These are phyloP conservation scores for Chaunax sp. DNA, from an alignment of 2,797 vertebrate species.

Conservation along the genomic window DNA sequence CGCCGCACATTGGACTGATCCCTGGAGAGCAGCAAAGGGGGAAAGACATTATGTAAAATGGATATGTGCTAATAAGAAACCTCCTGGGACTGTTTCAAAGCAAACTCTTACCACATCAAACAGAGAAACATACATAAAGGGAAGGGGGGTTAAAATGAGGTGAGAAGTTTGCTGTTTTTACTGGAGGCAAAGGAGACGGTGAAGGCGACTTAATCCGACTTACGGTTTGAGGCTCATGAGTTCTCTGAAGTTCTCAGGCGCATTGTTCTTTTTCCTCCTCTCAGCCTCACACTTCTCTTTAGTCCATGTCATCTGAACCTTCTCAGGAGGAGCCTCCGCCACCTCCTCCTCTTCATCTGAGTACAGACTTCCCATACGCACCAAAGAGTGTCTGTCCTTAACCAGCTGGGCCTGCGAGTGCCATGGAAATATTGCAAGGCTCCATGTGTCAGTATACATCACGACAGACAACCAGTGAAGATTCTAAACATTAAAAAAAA, in stretches of 20 bases:
- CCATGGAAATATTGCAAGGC: not conserved
- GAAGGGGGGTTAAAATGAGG: not conserved
- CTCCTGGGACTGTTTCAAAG: not conserved
- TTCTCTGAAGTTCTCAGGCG: conserved; percentile 93
- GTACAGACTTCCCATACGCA: conserved; percentile 94
- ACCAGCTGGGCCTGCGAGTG: conserved; percentile 91
- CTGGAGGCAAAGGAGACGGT: too few species aligned
- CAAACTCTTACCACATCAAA: not conserved
- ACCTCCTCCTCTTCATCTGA: conserved; percentile 97
- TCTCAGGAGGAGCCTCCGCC: conserved; percentile 86
- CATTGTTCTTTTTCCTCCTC: conserved; percentile 85
- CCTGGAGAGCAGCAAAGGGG: conserved; percentile 69
- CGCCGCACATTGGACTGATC: conserved; percentile 96
- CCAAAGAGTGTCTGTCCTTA: conserved; percentile 95
- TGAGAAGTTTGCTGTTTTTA: not conserved
- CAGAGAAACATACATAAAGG: not conserved
- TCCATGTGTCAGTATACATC: not conserved
- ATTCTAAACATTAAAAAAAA: not conserved
- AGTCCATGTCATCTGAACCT: conserved; percentile 98
- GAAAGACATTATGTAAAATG: conserved; percentile 14
- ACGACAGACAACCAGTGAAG: not conserved
- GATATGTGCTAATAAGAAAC: not conserved
- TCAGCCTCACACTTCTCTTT: conserved; percentile 90
- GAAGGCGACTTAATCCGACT: conserved; percentile 65
- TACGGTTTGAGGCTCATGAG: conserved; percentile 98